Conservation (phyloP, 2,113 vertebrate genomes). For the Illadopsis cleaveri region DNA sequence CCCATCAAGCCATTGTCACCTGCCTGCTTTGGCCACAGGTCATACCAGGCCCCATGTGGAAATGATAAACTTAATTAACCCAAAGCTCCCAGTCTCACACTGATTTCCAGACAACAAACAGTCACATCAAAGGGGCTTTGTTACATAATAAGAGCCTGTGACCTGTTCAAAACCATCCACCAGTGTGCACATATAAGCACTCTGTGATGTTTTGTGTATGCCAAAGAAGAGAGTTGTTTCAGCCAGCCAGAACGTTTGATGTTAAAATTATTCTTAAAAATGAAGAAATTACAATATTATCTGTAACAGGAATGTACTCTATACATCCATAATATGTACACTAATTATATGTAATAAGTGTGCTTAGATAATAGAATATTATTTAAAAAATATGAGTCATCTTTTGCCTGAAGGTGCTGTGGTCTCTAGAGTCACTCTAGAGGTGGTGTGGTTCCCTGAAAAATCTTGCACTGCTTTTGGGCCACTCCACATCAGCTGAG, state of each 20-base stretch:
- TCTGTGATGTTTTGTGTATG: not conserved
- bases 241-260: not conserved
- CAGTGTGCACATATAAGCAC: not conserved
- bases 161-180: not conserved
- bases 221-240: not conserved
- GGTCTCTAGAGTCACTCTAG: not conserved
- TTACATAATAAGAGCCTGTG: not conserved
- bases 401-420: not conserved
- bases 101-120: not conserved
- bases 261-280: constrained; percentile 2
- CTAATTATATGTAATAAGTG: not conserved
- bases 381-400: not conserved
- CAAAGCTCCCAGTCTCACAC: not conserved
- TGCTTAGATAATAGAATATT: not conserved
- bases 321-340: not conserved
- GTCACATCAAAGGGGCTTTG: constrained; percentile 1
- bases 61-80: not conserved
- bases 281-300: not conserved
- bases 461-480: not conserved
- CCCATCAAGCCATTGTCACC: not conserved
- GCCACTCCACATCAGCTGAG: not conserved
- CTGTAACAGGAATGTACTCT: not conserved
- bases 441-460: not conserved
- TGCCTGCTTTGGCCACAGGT: not conserved
- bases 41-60: not conserved